phyloP scores from a whole-genome alignment of 2,797 vertebrate species.

The Myoxocephalus aenaeus region DNA sequence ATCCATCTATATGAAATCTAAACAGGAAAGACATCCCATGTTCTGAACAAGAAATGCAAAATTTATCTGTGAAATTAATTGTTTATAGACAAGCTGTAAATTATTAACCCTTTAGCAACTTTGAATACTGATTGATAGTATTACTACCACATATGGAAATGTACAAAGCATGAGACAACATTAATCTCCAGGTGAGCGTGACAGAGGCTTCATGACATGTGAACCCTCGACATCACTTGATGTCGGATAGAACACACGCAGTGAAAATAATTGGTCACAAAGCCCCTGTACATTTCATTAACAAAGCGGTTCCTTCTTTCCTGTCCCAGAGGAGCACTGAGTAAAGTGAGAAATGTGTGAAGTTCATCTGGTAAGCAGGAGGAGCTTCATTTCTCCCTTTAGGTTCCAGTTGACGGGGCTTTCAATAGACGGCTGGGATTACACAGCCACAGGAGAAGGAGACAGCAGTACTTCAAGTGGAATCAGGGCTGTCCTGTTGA shows the following conservation, averaged over 20 bases:
- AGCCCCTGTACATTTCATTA: slow-evolving; percentile 25
- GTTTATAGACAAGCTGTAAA: no score
- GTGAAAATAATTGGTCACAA: slow-evolving; percentile 11
- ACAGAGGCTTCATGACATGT: neutral
- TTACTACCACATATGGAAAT: no score
- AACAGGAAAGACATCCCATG: no score
- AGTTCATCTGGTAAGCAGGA: slow-evolving; percentile 42
- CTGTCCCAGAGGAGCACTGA: slow-evolving; percentile 37
- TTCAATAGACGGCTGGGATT: slow-evolving; percentile 57
- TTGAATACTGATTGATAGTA: no score
- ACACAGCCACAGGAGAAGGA: slow-evolving; percentile 21
- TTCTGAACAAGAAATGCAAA: no score
- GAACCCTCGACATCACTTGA: neutral
- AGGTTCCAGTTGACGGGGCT: slow-evolving; percentile 17
- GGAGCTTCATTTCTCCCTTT: slow-evolving; percentile 41
- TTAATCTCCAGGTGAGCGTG: neutral
- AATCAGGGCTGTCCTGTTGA: slow-evolving; percentile 47
- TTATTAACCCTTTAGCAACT: no score
- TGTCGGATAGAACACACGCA: no score
- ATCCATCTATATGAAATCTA: no score
- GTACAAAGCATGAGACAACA: neutral
- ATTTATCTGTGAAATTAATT: no score
- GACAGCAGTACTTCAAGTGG: slow-evolving; percentile 54
- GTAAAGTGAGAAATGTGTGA: slow-evolving; percentile 12
- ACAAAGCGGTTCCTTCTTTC: slow-evolving; percentile 4